Base-by-base conservation (phyloP, 2,888 invertebrate species). In the Diaphora mendica region DNA sequence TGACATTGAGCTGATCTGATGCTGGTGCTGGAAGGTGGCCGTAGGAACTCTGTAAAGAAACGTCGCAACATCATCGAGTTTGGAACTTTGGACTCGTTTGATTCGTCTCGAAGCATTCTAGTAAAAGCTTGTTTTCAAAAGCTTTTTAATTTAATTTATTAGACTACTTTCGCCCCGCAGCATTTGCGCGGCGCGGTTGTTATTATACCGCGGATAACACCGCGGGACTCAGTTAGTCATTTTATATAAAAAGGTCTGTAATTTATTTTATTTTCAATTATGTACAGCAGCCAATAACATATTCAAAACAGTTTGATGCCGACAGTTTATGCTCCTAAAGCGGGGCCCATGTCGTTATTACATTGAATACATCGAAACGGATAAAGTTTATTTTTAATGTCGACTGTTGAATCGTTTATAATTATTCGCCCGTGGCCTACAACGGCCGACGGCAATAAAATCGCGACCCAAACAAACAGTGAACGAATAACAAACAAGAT, bases 391-490 rank as follows among this genome's bases (percentile, higher is more conserved):
- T 90, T 89, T 89, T 84, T 79, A 83, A 82, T 79, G 76, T 78
- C 79, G 82, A 82, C 82, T 82, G 75, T 78, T 82, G 78, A 85
- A 76, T 80, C 85, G 85, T 85, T 87, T 90, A 88, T 90, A 87
- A 90, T 91, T 88, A 87, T 84, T 79, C 86, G 89, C 86, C 89
- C 89, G 86, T 90, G 90, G 90, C 90, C 89, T 87, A 90, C 88
- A 91, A 78, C 74, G 77, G 73, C 74, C 76, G 70, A 72, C 72
- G 66, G 78, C 74, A 82, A 85, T 85, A 84, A 85, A 84, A 82
- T 80, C 72, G 78, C 77, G 76, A 77, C 78, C 77, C 80, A 83
- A 82, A 80, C 81, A 81, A 83, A 82, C 83, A 84, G 51, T 73
- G 72, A 82, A 77, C 64, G 80, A 80, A 83, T 79, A 83, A 84